Base-by-base conservation (phyloP, 2,797 vertebrate genomes). In the Urosaurus nigricauda region DNA sequence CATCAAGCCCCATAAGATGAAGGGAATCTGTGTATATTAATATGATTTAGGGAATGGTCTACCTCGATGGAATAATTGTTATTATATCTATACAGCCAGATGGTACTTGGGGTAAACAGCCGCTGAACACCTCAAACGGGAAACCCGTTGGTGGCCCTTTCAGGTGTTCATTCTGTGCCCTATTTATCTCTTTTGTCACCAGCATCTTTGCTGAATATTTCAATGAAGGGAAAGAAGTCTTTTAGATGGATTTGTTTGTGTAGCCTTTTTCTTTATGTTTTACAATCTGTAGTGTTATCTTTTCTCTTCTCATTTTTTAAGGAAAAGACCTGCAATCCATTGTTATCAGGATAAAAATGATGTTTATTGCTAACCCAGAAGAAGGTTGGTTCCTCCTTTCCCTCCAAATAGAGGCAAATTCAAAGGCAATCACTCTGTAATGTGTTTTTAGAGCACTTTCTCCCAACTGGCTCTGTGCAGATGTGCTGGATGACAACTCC, bases 51-150 rank as follows among this genome's bases (percentile, higher is more conserved):
- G 79, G 96, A 92, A 92, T 92, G 65, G 88, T 94, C 94, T 94
- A 95, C 95, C 97, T 96, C 95, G 0, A 77, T 92, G 96, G 96
- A 94, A 96, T 97, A 96, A 97, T 97, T 97, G 97, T 97, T 96
- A 93, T 96, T 95, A 93, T 97, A 96, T 97, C 96, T 97, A 90
- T 90, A 92, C 88, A 96, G 96, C 97, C 97, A 97, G 97, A 97
- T 97, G 97, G 96, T 95, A 96, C 94, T 95, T 51, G 96, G 96
- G 93, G 95, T 96, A 96, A 97, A 96, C 95, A 97, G 96, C 93
- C 96, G 95, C 92, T 93, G 93, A 96, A 96, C 89, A 94, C 95
- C 96, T 93, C 93, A 84, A 90, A 88, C 94, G 87, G 91, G 12
- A 91, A 95, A 29, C 94, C 85, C 80, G 94, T 73, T 95, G 95